Conservation (phyloP, 2,888 invertebrate genomes). For the Dolomedes plantarius region DNA sequence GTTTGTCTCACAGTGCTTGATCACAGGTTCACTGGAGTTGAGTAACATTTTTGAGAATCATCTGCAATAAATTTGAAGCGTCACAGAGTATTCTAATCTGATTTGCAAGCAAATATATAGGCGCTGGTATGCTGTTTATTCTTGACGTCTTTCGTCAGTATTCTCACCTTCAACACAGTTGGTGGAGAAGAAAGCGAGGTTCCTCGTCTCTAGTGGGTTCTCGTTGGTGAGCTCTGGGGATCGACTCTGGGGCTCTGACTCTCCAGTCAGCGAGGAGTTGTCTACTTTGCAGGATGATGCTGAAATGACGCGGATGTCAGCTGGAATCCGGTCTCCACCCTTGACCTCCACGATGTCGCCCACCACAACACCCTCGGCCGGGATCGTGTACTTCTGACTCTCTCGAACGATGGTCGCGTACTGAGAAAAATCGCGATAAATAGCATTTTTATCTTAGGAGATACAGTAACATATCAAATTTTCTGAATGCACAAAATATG, state of each 20-base stretch:
- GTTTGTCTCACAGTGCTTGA: too few relatives aligned
- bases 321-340: slow-evolving; percentile 99
- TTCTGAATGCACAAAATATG: too few relatives aligned
- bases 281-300: slow-evolving; percentile 97
- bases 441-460: too few relatives aligned
- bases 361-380: slow-evolving; percentile 87
- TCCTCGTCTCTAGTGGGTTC: slow-evolving; percentile 96
- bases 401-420: slow-evolving; percentile 88
- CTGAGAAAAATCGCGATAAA: slow-evolving; percentile 77
- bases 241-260: slow-evolving; percentile 95
- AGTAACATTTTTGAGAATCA: too few relatives aligned
- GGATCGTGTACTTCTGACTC: slow-evolving; percentile 79
- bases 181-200: slow-evolving; percentile 96
- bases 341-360: slow-evolving; percentile 99
- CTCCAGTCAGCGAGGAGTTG: slow-evolving; percentile 96
- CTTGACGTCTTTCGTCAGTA: too few relatives aligned
- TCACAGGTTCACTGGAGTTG: too few relatives aligned
- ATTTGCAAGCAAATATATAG: too few relatives aligned
- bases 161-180: slow-evolving; percentile 90
- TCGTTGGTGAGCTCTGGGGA: slow-evolving; percentile 93
- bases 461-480: too few relatives aligned
- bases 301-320: slow-evolving; percentile 96
- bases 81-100: too few relatives aligned
- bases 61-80: too few relatives aligned
- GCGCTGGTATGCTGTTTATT: too few relatives aligned